Evolutionary conservation across 1,140 invertebrate species (phyloP), one percentile per base, ranked within the genome.

Genomic region (Rhopalosiphum maidis): DNA sequence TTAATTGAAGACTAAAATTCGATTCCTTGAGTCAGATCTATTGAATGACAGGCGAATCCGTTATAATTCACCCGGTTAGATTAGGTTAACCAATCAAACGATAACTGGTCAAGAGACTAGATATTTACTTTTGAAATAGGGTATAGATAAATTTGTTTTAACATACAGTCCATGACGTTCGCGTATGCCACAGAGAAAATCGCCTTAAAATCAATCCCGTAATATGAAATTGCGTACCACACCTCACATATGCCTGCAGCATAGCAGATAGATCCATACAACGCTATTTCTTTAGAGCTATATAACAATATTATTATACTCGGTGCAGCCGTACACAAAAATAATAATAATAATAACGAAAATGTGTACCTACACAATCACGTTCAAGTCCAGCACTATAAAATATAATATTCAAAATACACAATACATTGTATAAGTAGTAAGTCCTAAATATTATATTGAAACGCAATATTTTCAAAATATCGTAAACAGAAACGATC

Each of bases 291-390:
- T 77, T n/a, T 77, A 77, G 60, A 77, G 30, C 60, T 30, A 77
- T 77, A 77, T 77, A 77, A 77, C 30, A 77, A n/a, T 77, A 77
- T 77, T n/a, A 77, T 77, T 77, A n/a, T n/a, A 77, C n/a, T 18
- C 60, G 4, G 60, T n/a, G 30, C 30, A 77, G 60, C 30, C 8
- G 15, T n/a, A 77, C n/a, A 68, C n/a, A 15, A n/a, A 68, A 68
- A 68, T 68, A 77, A n/a, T 77, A 77, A n/a, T 77, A 77, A 60
- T n/a, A 77, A 77, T 18, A n/a, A n/a, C 4, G 21, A 77, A 77
- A 77, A 77, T 77, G 6, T n/a, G 30, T 68, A 68, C 30, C 15
- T 18, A 54, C 6, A 77, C 30, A n/a, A 77, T 1, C 30, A 77
- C 60, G 60, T 77, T 4, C 30, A 4, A 68, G 25, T 68, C 9